phyloP scores from a whole-genome alignment of 2,888 invertebrate species.

The Drosophila mimica region DNA sequence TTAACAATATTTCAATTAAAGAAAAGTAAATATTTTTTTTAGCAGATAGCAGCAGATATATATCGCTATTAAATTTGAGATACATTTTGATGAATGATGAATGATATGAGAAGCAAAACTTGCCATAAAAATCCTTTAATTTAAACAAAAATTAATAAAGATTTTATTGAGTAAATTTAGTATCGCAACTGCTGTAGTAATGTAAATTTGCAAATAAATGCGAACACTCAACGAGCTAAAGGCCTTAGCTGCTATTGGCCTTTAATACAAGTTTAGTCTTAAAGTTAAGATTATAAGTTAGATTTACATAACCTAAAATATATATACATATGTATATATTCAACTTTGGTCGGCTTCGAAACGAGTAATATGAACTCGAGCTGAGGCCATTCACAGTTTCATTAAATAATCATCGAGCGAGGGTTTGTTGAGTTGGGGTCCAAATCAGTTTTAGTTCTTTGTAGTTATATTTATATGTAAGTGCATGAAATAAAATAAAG shows the following conservation, averaged over 20 bases:
- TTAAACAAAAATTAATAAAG: background rate
- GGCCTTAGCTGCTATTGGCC: background rate
- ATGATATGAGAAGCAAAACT: too few relatives aligned
- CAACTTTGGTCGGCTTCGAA: background rate
- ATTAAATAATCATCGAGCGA: conserved; percentile 5
- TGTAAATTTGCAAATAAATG: background rate
- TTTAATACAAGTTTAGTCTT: background rate
- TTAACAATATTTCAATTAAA: too few relatives aligned
- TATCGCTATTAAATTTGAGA: background rate
- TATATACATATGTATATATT: background rate
- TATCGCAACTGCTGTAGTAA: background rate
- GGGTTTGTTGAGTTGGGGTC: conserved; percentile 5
- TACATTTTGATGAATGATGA: background rate
- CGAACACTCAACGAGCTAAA: background rate
- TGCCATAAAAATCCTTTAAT: background rate
- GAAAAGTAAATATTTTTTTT: background rate
- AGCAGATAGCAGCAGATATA: background rate
- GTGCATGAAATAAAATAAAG: conserved; percentile 5
- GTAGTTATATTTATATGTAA: conserved; percentile 37
- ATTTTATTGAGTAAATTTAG: background rate
- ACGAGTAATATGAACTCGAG: background rate
- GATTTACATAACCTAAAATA: background rate
- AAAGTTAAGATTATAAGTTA: background rate
- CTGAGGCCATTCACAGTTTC: too few relatives aligned
- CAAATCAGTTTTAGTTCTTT: conserved; percentile 49